phyloP scores from a whole-genome alignment of 2,888 invertebrate species.

The Drosophila algonquin region DNA sequence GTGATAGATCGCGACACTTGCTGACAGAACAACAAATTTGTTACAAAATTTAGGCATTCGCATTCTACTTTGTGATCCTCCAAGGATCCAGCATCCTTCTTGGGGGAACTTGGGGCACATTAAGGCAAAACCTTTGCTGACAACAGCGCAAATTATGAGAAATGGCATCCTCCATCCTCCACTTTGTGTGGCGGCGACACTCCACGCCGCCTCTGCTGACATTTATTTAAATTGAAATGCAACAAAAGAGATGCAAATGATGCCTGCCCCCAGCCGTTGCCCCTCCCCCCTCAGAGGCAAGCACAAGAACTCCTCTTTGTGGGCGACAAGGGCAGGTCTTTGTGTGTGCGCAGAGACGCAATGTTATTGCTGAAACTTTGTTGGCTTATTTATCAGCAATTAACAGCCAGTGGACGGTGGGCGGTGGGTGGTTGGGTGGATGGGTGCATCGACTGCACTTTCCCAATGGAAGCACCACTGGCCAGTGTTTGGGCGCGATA shows the following conservation, averaged over 20 bases:
- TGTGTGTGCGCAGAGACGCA: conserved; percentile 50
- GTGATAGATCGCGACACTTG: conserved; percentile 37
- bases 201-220: conserved; percentile 28
- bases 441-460: conserved; percentile 3
- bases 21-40: conserved; percentile 28
- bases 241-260: conserved; percentile 41
- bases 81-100: neutral
- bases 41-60: conserved; percentile 10
- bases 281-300: no score
- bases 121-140: conserved; percentile 25
- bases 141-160: conserved; percentile 35
- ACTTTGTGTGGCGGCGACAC: conserved; percentile 2
- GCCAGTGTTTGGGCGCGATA: conserved; percentile 58
- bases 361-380: conserved; percentile 77
- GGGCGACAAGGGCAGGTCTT: conserved; percentile 13
- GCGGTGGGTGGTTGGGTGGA: neutral
- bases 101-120: neutral
- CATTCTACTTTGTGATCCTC: neutral
- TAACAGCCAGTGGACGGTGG: conserved; percentile 16
- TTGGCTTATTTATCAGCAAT: conserved; percentile 46
- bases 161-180: conserved; percentile 25
- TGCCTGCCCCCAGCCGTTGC: neutral
- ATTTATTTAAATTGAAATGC: conserved; percentile 78
- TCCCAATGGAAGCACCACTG: conserved; percentile 32
- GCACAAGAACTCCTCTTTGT: conserved; percentile 34